Conservation (phyloP, 2,113 vertebrate genomes). For the Vidua chalybeata region DNA sequence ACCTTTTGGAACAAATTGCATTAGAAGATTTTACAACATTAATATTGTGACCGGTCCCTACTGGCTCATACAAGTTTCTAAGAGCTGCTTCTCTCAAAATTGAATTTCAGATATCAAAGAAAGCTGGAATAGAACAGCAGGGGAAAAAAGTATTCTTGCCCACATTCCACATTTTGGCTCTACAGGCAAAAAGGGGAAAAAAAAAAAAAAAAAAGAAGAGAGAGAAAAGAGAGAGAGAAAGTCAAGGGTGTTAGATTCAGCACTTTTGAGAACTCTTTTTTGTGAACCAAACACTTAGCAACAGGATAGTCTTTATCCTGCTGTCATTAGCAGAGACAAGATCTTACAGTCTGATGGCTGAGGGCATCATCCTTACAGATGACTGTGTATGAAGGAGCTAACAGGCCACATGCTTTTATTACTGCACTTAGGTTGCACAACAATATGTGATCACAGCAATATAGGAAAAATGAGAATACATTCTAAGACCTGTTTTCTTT, state of each 20-base stretch:
- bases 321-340: not conserved
- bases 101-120: not conserved
- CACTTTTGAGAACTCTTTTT: not conserved
- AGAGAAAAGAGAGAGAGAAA: not conserved
- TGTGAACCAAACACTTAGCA: not conserved
- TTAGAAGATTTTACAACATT: not conserved
- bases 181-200: not conserved
- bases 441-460: not conserved
- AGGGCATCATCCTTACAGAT: not conserved
- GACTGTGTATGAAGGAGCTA: not conserved
- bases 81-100: not conserved
- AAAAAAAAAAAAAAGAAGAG: not conserved
- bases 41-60: not conserved
- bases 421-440: not conserved
- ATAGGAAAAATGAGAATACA: not conserved
- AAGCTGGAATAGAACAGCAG: not conserved
- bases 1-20: not conserved
- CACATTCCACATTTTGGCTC: constrained; percentile 46
- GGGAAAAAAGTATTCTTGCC: constrained; percentile 20
- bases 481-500: not conserved
- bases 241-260: not conserved
- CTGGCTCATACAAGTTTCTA: not conserved
- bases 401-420: not conserved
- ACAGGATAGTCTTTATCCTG: not conserved
- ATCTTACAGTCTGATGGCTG: not conserved